Evolutionary conservation across 2,888 invertebrate genomes (phyloP).

Genomic region (Acronicta psi): DNA sequence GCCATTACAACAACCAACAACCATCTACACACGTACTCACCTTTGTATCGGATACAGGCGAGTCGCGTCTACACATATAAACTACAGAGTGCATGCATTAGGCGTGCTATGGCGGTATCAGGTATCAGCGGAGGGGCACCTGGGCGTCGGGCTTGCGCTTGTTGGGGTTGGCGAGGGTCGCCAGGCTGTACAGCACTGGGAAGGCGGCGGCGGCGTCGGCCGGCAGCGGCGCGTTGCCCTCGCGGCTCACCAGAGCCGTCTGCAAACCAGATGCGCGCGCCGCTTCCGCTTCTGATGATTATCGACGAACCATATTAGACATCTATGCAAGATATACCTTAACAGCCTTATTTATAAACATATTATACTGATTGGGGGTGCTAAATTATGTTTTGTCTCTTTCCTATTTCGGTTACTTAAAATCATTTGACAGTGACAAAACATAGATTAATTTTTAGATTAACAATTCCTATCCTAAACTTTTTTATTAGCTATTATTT

Average conservation of each 20-base stretch:
- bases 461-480: no score
- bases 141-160: constrained; percentile 84
- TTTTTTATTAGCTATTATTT: no score
- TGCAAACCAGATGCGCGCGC: constrained; percentile 93
- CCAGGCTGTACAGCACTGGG: constrained; percentile 90
- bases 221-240: constrained; percentile 93
- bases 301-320: constrained; percentile 16
- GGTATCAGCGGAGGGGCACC: constrained; percentile 71
- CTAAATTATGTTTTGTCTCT: no score
- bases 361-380: no score
- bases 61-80: constrained; percentile 50
- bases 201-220: constrained; percentile 87
- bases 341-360: not conserved
- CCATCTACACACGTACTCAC: constrained; percentile 42
- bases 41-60: constrained; percentile 19
- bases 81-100: constrained; percentile 71
- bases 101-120: constrained; percentile 57
- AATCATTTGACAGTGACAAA: no score
- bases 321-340: not conserved
- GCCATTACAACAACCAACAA: constrained; percentile 32
- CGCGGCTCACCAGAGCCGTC: constrained; percentile 92
- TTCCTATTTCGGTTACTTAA: no score
- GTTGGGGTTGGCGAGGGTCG: constrained; percentile 85
- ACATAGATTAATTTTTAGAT: no score
- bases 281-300: constrained; percentile 93